These are phyloP conservation scores for Leptopilina drosophilae DNA, from an alignment of 2,888 invertebrate species.

Conservation along the genomic window DNA sequence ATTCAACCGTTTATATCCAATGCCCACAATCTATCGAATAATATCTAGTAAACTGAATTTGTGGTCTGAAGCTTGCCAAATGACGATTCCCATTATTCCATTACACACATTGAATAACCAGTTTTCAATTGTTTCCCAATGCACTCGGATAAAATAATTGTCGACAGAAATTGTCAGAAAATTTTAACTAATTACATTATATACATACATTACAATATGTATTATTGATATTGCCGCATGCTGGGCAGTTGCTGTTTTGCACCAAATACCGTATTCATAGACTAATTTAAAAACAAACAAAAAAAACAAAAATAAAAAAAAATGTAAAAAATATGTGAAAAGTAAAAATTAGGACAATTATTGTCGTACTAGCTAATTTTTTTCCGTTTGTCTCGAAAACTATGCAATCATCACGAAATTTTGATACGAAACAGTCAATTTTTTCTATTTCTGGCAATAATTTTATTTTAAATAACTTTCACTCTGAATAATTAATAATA, in stretches of 20 bases:
- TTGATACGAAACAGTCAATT: no score
- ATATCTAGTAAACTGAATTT: slow-evolving; percentile 31
- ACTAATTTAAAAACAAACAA: background rate
- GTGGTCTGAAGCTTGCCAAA: slow-evolving; percentile 20
- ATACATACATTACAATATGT: background rate
- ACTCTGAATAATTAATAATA: no score
- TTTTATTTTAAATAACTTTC: no score
- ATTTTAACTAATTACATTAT: background rate
- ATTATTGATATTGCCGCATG: background rate
- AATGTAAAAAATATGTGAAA: no score
- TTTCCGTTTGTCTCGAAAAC: no score
- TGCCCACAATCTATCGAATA: slow-evolving; percentile 27
- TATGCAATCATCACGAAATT: no score
- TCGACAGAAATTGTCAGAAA: background rate
- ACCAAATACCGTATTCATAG: no score
- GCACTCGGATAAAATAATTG: background rate
- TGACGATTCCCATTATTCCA: slow-evolving; percentile 32
- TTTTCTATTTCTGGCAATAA: no score
- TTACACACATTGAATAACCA: slow-evolving; percentile 17
- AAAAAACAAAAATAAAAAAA: background rate
- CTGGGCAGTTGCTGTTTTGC: no score
- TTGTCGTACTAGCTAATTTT: no score
- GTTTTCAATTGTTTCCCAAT: background rate
- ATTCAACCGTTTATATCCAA: slow-evolving; percentile 10
- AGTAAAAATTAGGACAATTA: no score